Conservation (phyloP, 2,888 invertebrate species). For the Aethes cnicana region DNA sequence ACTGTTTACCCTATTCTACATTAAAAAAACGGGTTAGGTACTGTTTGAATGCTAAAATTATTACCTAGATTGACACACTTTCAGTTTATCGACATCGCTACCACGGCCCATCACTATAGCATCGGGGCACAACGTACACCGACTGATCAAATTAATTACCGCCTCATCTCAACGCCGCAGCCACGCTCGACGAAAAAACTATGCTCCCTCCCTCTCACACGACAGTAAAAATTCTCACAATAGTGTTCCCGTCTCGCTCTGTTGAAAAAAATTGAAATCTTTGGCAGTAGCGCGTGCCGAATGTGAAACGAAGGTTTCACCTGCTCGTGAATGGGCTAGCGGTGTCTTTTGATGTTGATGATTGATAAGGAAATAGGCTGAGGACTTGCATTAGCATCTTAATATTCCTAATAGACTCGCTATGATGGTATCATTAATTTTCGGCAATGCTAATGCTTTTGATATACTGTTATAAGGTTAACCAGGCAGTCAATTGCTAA, state of each 20-base stretch:
- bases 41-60: too few species aligned
- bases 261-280: conserved; percentile 62
- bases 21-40: too few species aligned
- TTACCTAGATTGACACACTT: conserved; percentile 25
- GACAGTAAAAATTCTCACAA: conserved; percentile 38
- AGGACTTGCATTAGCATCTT: conserved; percentile 30
- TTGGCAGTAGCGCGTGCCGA: conserved; percentile 70
- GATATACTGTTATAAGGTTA: too few species aligned
- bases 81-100: conserved; percentile 38
- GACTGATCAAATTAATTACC: conserved; percentile 80
- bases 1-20: too few species aligned
- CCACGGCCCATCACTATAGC: conserved; percentile 50
- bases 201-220: conserved; percentile 46
- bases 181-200: conserved; percentile 60
- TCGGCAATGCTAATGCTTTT: conserved; percentile 13
- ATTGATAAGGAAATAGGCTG: conserved; percentile 28
- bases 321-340: conserved; percentile 66
- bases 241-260: conserved; percentile 43
- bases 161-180: conserved; percentile 64
- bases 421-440: conserved; percentile 10
- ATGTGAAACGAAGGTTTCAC: conserved; percentile 75
- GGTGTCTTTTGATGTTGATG: conserved; percentile 50
- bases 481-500: too few species aligned
- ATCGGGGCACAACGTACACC: conserved; percentile 60
- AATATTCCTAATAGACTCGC: conserved; percentile 19